phyloP scores from a whole-genome alignment of 2,797 vertebrate genomes.

The Sebastes matsubarae region DNA sequence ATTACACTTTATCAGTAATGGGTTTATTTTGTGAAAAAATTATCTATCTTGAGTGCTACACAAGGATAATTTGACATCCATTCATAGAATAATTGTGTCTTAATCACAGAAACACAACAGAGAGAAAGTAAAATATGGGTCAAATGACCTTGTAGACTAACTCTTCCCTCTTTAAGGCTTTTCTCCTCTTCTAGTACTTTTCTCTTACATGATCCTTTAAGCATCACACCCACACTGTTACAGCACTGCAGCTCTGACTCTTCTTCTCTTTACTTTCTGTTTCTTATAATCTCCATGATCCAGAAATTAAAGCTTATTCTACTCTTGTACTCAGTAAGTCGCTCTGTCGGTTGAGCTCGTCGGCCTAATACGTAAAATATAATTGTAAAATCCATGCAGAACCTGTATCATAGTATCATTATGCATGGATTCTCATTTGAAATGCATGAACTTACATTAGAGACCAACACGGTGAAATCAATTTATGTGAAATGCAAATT shows the following conservation, averaged over 20 bases:
- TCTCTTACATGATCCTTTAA: constrained; percentile 1
- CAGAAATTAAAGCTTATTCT: constrained; percentile 12
- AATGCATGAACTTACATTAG: constrained; percentile 5
- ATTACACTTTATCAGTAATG: not conserved
- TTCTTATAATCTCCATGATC: not conserved
- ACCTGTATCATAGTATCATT: not conserved
- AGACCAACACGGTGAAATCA: not conserved
- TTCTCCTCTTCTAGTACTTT: not conserved
- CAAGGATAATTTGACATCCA: not conserved
- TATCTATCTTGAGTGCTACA: not conserved
- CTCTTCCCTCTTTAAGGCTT: not conserved
- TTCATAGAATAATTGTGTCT: not conserved
- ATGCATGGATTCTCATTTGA: constrained; percentile 25
- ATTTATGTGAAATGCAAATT: not conserved
- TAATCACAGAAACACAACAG: not conserved
- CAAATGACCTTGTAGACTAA: not conserved
- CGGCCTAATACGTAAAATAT: not conserved
- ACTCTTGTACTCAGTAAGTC: not conserved
- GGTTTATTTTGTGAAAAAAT: not conserved
- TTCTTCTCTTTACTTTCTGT: not conserved
- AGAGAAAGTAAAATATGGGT: not conserved
- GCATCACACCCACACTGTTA: not conserved
- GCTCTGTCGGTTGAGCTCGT: not conserved
- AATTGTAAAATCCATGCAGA: constrained; percentile 1
- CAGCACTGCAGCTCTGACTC: not conserved